These are phyloP conservation scores for Microcebus murinus DNA, from an alignment of 2,113 vertebrate species.

Conservation along the genomic window DNA sequence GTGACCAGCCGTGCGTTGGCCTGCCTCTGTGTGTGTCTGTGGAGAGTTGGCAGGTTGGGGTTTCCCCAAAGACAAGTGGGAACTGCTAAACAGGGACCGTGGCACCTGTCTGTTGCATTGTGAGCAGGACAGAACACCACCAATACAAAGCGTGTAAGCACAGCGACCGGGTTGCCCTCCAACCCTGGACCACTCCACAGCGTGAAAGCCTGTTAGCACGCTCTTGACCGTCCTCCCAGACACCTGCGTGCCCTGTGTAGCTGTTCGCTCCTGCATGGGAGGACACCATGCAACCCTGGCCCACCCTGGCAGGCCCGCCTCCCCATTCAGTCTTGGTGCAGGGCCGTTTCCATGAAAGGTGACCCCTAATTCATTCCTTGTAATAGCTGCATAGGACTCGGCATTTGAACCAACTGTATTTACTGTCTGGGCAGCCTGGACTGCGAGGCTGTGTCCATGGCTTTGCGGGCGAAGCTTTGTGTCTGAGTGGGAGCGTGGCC, in stretches of 20 bases:
- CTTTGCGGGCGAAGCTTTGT: not conserved
- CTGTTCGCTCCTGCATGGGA: no score
- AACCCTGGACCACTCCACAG: not conserved
- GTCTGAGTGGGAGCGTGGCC: not conserved
- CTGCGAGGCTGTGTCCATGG: not conserved
- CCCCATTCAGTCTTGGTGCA: not conserved
- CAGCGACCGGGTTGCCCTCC: not conserved
- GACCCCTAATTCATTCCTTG: not conserved
- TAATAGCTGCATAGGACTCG: not conserved
- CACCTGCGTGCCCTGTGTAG: no score
- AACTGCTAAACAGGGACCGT: not conserved
- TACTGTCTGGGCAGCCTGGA: not conserved
- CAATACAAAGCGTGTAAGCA: not conserved
- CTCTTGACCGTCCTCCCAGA: no score
- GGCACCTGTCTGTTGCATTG: not conserved
- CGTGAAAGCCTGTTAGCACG: not conserved
- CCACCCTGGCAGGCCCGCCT: no score
- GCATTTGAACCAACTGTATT: not conserved
- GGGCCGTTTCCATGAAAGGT: not conserved
- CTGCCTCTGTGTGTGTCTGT: not conserved
- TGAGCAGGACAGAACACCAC: not conserved
- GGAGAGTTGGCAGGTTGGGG: not conserved
- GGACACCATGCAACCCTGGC: no score
- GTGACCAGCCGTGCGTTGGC: not conserved
- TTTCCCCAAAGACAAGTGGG: not conserved